A percentile compares a stretch with the other conserved stretches of the same genome.
These are phyloP conservation scores for Cephus cinctus DNA, from an alignment of 1,140 invertebrate species.

Conservation along the genomic window DNA sequence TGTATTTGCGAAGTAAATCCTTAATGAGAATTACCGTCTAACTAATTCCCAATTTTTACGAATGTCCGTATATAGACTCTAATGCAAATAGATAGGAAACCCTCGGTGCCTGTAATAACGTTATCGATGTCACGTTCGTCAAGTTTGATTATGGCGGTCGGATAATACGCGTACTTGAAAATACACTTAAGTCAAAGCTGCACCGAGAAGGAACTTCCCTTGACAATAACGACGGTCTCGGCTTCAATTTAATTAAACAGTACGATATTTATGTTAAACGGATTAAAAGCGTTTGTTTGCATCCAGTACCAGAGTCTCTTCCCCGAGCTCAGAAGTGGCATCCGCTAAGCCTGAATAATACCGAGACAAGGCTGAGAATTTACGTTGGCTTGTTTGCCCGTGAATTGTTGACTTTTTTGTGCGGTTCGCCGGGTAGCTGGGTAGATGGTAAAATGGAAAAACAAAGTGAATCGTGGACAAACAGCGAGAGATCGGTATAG, in stretches of 20 bases:
- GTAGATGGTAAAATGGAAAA: conserved; percentile 17
- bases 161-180: too few species aligned
- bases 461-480: conserved; percentile 30
- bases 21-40: too few species aligned
- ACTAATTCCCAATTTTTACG: too few species aligned
- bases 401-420: conserved; percentile 19
- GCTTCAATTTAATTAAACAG: conserved; percentile 37
- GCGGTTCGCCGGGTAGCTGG: too few species aligned
- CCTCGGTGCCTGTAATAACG: too few species aligned
- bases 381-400: conserved; percentile 22
- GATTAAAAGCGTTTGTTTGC: conserved; percentile 41
- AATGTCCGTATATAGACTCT: too few species aligned
- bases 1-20: too few species aligned
- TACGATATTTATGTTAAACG: conserved; percentile 38
- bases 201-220: conserved; percentile 10
- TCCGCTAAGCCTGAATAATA: conserved; percentile 40
- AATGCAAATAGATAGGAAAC: too few species aligned
- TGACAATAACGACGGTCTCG: conserved; percentile 10
- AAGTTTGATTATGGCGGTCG: too few species aligned
- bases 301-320: conserved; percentile 1
- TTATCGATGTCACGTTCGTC: too few species aligned
- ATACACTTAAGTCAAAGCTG: too few species aligned
- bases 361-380: conserved; percentile 31
- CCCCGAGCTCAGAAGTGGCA: conserved; percentile 2
- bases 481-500: too few species aligned